These are phyloP conservation scores for Podotricha telesiphe DNA, from an alignment of 2,888 invertebrate genomes.

Conservation along the genomic window DNA sequence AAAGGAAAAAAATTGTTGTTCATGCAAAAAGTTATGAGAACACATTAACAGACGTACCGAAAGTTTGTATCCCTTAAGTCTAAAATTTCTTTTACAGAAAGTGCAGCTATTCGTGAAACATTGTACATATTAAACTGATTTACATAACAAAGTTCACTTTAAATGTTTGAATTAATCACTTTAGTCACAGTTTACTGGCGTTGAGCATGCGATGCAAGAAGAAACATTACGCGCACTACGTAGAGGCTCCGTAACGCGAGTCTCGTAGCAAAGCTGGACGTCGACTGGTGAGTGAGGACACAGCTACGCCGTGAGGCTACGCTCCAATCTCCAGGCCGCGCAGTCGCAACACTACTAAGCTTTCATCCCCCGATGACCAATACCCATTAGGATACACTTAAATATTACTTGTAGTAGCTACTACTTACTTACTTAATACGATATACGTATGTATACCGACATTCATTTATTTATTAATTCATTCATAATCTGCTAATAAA, in stretches of 20 bases:
- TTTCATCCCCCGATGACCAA: slow-evolving; percentile 46
- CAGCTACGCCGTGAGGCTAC: slow-evolving; percentile 51
- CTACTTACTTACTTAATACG: not conserved
- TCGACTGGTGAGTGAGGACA: slow-evolving; percentile 58
- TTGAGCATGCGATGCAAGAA: slow-evolving; percentile 64
- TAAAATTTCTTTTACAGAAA: slow-evolving; percentile 63
- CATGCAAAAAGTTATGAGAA: slow-evolving; percentile 41
- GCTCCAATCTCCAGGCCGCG: slow-evolving; percentile 65
- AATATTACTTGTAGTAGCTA: slow-evolving; percentile 5
- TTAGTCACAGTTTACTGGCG: slow-evolving; percentile 67
- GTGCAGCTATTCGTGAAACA: slow-evolving; percentile 53
- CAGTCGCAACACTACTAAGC: slow-evolving; percentile 65
- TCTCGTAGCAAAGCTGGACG: slow-evolving; percentile 50
- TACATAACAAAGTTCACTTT: slow-evolving; percentile 69
- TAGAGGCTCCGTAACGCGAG: slow-evolving; percentile 47
- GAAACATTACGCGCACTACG: slow-evolving; percentile 64
- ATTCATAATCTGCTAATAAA: too few species aligned
- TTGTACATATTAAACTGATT: slow-evolving; percentile 53
- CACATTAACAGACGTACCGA: slow-evolving; percentile 54
- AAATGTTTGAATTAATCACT: slow-evolving; percentile 71
- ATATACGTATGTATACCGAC: too few species aligned
- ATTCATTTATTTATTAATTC: too few species aligned
- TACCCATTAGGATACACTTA: slow-evolving; percentile 25
- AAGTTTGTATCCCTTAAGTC: slow-evolving; percentile 57
- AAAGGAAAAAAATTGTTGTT: slow-evolving; percentile 9